A percentile compares a stretch with the other conserved stretches of the same genome.
Conservation (phyloP, 1,140 invertebrate species). For the Philotrypesis tridentata region DNA sequence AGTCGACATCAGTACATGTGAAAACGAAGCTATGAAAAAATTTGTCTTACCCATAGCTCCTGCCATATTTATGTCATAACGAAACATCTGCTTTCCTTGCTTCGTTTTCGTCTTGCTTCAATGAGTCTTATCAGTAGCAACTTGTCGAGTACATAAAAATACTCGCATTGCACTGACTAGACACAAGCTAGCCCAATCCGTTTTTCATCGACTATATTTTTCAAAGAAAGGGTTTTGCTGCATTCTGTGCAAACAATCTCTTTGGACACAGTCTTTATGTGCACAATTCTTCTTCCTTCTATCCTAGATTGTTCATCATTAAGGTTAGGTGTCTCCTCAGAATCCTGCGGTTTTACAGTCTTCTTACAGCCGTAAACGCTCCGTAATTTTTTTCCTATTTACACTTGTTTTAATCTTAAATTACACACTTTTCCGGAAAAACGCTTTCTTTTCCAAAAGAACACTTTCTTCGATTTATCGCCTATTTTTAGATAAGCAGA, state of each 20-base stretch:
- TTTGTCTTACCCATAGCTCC: background rate
- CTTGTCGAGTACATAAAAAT: background rate
- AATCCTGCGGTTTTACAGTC: background rate
- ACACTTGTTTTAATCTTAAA: background rate
- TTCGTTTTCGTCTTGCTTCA: background rate
- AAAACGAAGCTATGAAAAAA: background rate
- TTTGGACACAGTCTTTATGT: background rate
- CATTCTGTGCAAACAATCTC: background rate
- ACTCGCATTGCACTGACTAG: background rate
- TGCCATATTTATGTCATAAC: background rate
- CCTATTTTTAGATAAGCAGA: background rate
- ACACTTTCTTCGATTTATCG: background rate
- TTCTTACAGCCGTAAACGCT: background rate
- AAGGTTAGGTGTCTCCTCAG: background rate
- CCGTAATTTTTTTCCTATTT: background rate
- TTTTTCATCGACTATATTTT: background rate
- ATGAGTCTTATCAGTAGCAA: constrained; percentile 9
- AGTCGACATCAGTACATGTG: background rate
- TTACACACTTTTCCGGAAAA: background rate
- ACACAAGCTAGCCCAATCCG: background rate
- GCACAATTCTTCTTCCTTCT: background rate
- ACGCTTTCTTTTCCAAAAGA: background rate
- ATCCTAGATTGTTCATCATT: background rate
- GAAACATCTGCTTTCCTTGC: background rate
- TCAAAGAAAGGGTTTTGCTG: background rate